phyloP scores from a whole-genome alignment of 2,797 vertebrate species.

The Enoplosus armatus region DNA sequence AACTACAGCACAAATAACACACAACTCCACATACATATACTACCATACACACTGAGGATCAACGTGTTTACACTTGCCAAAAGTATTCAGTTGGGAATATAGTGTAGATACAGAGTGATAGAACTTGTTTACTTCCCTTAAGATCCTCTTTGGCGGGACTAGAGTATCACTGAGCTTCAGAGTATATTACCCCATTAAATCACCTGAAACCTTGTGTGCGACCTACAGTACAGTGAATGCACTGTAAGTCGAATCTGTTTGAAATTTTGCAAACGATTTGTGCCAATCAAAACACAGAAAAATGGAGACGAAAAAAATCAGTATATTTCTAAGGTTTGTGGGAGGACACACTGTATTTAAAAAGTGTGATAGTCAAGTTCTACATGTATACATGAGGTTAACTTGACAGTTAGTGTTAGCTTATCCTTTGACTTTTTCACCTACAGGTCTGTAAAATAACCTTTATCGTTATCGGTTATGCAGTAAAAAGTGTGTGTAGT shows the following conservation, averaged over 20 bases:
- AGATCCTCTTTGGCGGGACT: neutral
- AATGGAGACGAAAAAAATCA: too few relatives aligned
- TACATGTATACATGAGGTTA: neutral
- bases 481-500: too few relatives aligned
- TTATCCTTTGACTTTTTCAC: neutral
- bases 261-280: neutral
- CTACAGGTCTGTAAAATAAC: too few relatives aligned
- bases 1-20: neutral
- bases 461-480: too few relatives aligned
- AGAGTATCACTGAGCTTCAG: neutral
- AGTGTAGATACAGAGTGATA: too few relatives aligned
- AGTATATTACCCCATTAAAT: neutral
- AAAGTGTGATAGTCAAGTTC: neutral
- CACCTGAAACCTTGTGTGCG: neutral
- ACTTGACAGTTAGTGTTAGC: too few relatives aligned
- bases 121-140: neutral
- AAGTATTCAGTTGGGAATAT: too few relatives aligned
- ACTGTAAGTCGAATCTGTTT: neutral
- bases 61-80: constrained; percentile 4
- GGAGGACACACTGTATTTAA: neutral
- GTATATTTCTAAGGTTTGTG: neutral
- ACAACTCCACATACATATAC: neutral
- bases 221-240: neutral
- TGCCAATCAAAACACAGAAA: neutral
- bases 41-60: neutral